A percentile compares a stretch with the other conserved stretches of the same genome.
Evolutionary conservation across 2,113 vertebrate species (phyloP).

Genomic region (Nycticryphes semicollaris): DNA sequence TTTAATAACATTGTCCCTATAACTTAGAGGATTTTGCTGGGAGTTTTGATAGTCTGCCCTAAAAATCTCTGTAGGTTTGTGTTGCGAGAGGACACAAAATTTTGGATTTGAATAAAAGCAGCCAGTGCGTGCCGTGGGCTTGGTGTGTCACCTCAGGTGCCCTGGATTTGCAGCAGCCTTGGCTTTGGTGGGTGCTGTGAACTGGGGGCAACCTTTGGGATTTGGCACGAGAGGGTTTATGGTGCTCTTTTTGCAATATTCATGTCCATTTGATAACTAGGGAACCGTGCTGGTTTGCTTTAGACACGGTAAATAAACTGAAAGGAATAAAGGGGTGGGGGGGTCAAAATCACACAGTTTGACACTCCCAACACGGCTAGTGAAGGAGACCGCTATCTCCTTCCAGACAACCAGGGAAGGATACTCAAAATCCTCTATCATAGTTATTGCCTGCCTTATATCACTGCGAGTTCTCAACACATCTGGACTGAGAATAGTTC

Average conservation of each 20-base stretch:
- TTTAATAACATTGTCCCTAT: not conserved
- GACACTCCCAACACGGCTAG: constrained; percentile 13
- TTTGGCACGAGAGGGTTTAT: not conserved
- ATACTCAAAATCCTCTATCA: constrained; percentile 64
- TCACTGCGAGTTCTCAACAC: constrained; percentile 79
- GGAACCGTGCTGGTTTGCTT: not conserved
- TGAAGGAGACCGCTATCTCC: constrained; percentile 67
- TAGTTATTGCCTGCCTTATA: constrained; percentile 79
- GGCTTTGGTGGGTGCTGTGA: not conserved
- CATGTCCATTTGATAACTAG: not conserved
- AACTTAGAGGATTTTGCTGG: not conserved
- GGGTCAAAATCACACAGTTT: constrained; percentile 9
- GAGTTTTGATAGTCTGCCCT: not conserved
- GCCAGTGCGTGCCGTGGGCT: not conserved
- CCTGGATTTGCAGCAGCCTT: not conserved
- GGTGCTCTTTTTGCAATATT: not conserved
- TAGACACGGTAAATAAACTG: fast-evolving
- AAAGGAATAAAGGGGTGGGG: not conserved
- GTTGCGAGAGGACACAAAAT: not conserved
- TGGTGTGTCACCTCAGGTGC: not conserved
- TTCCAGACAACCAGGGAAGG: constrained; percentile 65
- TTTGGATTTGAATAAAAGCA: not conserved
- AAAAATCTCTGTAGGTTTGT: not conserved
- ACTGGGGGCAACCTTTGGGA: not conserved
- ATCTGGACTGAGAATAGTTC: constrained; percentile 81